Conservation (phyloP, 2,113 vertebrate genomes). For the Epinephelus fuscoguttatus region DNA sequence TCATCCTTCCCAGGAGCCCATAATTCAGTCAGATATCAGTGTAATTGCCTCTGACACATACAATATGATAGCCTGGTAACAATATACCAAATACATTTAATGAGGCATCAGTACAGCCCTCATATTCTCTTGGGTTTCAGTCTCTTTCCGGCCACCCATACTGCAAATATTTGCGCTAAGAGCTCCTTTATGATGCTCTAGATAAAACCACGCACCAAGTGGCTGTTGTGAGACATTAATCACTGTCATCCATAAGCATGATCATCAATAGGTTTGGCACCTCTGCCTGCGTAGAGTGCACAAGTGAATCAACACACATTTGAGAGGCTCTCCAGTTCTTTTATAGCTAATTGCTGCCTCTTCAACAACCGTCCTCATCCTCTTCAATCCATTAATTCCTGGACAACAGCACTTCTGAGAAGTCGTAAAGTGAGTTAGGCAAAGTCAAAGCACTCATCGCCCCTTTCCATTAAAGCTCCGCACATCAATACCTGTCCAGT, state of each 20-base stretch:
- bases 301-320: conserved; percentile 43
- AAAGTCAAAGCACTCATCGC: conserved; percentile 77
- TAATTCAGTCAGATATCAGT: conserved; percentile 43
- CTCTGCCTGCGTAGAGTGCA: conserved; percentile 28
- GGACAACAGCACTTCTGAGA: conserved; percentile 77
- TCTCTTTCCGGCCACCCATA: conserved; percentile 11
- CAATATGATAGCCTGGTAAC: conserved; percentile 2
- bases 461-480: conserved; percentile 72
- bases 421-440: conserved; percentile 74
- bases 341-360: conserved; percentile 72
- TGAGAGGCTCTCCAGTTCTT: conserved; percentile 61
- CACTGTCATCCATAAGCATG: conserved; percentile 40
- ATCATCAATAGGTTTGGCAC: conserved; percentile 52
- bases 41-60: conserved; percentile 23
- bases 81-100: conserved; percentile 32
- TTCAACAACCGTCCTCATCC: conserved; percentile 61
- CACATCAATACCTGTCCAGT: conserved; percentile 70
- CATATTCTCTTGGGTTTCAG: conserved; percentile 23
- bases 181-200: conserved; percentile 39
- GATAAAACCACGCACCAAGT: conserved; percentile 34
- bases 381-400: conserved; percentile 73
- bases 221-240: conserved; percentile 45
- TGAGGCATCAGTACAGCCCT: not conserved
- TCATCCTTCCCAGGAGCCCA: conserved; percentile 12
- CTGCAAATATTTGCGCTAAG: conserved; percentile 49